These are phyloP conservation scores for Tetragnatha versicolor DNA, from an alignment of 1,140 invertebrate species.

Conservation along the genomic window DNA sequence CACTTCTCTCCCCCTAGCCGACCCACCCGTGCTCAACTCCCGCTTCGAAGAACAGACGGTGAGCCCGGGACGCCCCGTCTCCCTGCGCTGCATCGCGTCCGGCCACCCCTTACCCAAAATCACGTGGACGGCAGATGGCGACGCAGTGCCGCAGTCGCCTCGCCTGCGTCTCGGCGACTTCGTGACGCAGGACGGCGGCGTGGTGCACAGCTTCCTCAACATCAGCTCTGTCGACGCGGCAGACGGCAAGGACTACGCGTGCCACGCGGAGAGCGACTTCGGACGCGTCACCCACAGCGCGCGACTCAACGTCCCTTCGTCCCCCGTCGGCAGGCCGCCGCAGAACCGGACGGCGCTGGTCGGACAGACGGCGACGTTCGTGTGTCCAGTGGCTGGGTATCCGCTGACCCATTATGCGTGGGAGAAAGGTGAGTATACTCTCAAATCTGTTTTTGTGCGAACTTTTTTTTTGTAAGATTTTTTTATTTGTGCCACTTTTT, in stretches of 20 bases:
- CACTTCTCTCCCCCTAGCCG: slow-evolving; percentile 72
- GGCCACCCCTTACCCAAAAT: slow-evolving; percentile 59
- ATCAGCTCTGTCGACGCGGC: slow-evolving; percentile 71
- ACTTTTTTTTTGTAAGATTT: no score
- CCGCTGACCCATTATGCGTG: slow-evolving; percentile 58
- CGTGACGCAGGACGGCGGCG: slow-evolving; percentile 67
- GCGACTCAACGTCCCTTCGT: slow-evolving; percentile 55
- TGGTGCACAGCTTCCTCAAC: slow-evolving; percentile 87
- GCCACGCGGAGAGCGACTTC: slow-evolving; percentile 56
- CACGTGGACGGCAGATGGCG: slow-evolving; percentile 58
- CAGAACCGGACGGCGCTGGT: slow-evolving; percentile 60
- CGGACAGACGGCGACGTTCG: slow-evolving; percentile 60
- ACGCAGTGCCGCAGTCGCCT: slow-evolving; percentile 46
- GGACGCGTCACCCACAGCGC: slow-evolving; percentile 51
- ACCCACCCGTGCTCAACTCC: slow-evolving; percentile 79
- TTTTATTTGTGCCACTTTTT: no score
- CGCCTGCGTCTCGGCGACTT: slow-evolving; percentile 58
- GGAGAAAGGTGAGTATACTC: slow-evolving; percentile 48
- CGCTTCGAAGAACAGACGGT: slow-evolving; percentile 84
- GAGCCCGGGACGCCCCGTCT: slow-evolving; percentile 78
- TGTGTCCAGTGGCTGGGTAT: slow-evolving; percentile 64
- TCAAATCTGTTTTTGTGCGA: background rate
- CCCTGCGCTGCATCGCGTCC: slow-evolving; percentile 57
- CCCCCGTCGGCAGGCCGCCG: slow-evolving; percentile 50
- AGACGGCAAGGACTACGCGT: slow-evolving; percentile 60